Percentiles rank a stretch among this genome's conserved stretches.
These are phyloP conservation scores for Peribatodes rhomboidaria DNA, from an alignment of 2,888 invertebrate species.

Conservation along the genomic window DNA sequence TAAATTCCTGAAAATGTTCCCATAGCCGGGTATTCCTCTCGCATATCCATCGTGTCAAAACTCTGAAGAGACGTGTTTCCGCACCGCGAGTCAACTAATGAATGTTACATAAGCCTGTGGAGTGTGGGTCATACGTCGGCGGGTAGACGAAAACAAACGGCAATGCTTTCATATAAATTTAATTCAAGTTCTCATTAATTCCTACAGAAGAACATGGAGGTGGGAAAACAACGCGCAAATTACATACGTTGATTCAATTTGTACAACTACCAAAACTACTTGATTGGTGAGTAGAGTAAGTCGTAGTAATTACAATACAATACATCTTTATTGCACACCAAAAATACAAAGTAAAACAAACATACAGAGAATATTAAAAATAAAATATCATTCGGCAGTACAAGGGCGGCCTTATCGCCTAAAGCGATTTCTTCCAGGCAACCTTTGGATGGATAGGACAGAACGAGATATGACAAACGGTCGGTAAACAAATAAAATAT, in stretches of 20 bases:
- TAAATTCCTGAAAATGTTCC: conserved; percentile 25
- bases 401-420: too few relatives aligned
- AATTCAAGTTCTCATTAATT: conserved; percentile 25
- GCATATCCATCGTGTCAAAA: conserved; percentile 44
- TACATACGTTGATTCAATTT: conserved; percentile 2
- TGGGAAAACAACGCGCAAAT: conserved; percentile 18
- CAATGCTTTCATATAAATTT: conserved; percentile 31
- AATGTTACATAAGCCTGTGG: conserved; percentile 62
- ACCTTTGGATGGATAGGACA: too few relatives aligned
- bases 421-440: too few relatives aligned
- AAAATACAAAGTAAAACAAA: too few relatives aligned
- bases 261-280: neutral
- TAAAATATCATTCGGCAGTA: too few relatives aligned
- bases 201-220: conserved; percentile 10
- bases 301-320: too few relatives aligned
- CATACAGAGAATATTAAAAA: too few relatives aligned
- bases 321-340: too few relatives aligned
- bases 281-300: too few relatives aligned
- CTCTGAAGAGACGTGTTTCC: conserved; percentile 56
- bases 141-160: conserved; percentile 34
- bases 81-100: conserved; percentile 59
- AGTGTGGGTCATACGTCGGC: conserved; percentile 46
- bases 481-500: too few relatives aligned
- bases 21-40: conserved; percentile 32
- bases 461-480: too few relatives aligned